Percentiles rank a stretch among this genome's conserved stretches.
phyloP scores from a whole-genome alignment of 2,888 invertebrate species.

The Apodemia mormo region DNA sequence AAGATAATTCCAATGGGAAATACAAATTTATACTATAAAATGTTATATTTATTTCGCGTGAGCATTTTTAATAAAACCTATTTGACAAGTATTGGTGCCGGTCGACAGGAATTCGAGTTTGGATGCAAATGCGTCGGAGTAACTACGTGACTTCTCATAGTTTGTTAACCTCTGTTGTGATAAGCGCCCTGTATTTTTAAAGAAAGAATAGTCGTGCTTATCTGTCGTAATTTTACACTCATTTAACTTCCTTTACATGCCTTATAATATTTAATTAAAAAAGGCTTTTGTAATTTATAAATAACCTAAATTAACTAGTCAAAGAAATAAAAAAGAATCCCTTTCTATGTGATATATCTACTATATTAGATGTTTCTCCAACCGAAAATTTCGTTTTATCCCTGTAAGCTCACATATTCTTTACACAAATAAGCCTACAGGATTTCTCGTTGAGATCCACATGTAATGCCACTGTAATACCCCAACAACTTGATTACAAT shows the following conservation, averaged over 20 bases:
- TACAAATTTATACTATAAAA: neutral
- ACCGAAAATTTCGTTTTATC: conserved; percentile 5
- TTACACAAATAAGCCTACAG: conserved; percentile 16
- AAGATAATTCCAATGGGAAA: neutral
- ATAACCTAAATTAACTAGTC: neutral
- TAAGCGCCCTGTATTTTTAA: conserved; percentile 2
- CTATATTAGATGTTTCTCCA: neutral
- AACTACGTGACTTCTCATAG: conserved; percentile 5
- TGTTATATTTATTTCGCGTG: neutral
- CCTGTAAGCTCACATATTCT: conserved; percentile 18
- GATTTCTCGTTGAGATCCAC: conserved; percentile 14
- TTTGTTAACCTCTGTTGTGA: conserved; percentile 1
- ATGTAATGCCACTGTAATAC: conserved; percentile 15
- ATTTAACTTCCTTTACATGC: no score
- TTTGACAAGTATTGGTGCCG: neutral
- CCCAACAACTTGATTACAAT: conserved; percentile 13
- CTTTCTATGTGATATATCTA: neutral
- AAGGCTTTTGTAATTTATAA: neutral
- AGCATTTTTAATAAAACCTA: conserved; percentile 3
- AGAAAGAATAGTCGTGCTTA: neutral
- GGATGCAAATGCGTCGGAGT: neutral
- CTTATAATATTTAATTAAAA: no score
- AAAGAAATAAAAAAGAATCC: neutral
- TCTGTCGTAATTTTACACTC: neutral
- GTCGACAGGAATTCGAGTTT: conserved; percentile 4